A percentile compares a stretch with the other conserved stretches of the same genome.
Evolutionary conservation across 2,113 vertebrate species (phyloP).

Genomic region (Cyprinodon variegatus): DNA sequence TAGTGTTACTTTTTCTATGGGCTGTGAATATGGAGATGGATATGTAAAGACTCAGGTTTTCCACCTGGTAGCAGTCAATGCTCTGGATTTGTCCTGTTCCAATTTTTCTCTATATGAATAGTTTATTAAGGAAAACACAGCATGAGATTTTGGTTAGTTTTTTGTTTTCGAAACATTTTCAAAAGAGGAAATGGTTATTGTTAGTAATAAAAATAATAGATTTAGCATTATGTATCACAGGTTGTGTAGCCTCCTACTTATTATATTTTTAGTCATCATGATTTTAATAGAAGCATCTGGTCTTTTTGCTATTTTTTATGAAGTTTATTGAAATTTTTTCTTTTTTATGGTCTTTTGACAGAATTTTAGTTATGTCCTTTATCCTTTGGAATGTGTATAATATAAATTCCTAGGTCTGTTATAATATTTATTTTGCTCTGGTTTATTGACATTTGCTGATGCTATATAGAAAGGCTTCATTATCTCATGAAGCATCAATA

Average conservation of each 20-base stretch:
- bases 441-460: neutral
- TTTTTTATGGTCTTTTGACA: too few relatives aligned
- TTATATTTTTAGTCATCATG: neutral
- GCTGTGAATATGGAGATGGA: neutral
- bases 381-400: too few relatives aligned
- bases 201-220: neutral
- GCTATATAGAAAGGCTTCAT: neutral
- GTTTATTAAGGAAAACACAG: neutral
- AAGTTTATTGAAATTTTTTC: neutral
- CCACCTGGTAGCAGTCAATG: neutral
- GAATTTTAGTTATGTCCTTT: neutral
- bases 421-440: too few relatives aligned
- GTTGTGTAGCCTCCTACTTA: neutral
- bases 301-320: neutral
- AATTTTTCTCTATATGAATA: neutral
- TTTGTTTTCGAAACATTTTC: neutral
- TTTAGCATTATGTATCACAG: neutral
- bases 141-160: neutral
- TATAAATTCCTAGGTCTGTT: too few relatives aligned
- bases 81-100: too few relatives aligned
- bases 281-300: neutral
- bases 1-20: neutral
- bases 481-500: neutral
- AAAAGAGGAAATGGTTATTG: neutral
- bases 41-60: neutral